These are phyloP conservation scores for Myotis pilosus DNA, from an alignment of 2,797 vertebrate species.

Conservation along the genomic window DNA sequence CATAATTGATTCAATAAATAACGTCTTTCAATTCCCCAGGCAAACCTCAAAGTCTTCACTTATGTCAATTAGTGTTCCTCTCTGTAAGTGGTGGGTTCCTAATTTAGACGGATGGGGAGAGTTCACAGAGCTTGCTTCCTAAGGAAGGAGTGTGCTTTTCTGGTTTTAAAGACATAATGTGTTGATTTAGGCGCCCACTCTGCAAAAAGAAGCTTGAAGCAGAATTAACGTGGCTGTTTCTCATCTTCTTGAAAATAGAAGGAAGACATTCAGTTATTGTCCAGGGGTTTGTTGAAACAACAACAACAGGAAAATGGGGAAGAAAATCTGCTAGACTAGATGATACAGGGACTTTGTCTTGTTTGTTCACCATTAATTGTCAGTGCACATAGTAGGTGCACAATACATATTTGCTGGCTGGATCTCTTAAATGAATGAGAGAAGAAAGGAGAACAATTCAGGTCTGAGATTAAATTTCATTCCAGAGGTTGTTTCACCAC, in stretches of 20 bases:
- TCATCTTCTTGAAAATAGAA: conserved; percentile 3
- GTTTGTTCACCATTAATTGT: neutral
- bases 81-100: conserved; percentile 62
- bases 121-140: neutral
- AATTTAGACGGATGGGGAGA: conserved; percentile 28
- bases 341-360: neutral
- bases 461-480: conserved; percentile 2
- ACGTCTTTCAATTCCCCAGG: conserved; percentile 74
- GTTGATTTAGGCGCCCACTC: neutral
- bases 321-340: neutral
- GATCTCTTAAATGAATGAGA: neutral
- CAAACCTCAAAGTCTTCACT: conserved; percentile 60
- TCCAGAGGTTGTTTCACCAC: neutral
- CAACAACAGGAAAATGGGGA: neutral
- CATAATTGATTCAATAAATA: conserved; percentile 77
- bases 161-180: conserved; percentile 30
- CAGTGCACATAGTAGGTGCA: neutral
- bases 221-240: neutral
- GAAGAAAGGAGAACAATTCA: neutral
- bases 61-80: conserved; percentile 66
- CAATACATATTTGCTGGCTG: neutral
- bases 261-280: neutral
- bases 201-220: conserved; percentile 12
- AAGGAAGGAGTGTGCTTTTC: neutral
- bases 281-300: neutral